These are phyloP conservation scores for Molossus alvarezi DNA, from an alignment of 2,797 vertebrate species.

Conservation along the genomic window DNA sequence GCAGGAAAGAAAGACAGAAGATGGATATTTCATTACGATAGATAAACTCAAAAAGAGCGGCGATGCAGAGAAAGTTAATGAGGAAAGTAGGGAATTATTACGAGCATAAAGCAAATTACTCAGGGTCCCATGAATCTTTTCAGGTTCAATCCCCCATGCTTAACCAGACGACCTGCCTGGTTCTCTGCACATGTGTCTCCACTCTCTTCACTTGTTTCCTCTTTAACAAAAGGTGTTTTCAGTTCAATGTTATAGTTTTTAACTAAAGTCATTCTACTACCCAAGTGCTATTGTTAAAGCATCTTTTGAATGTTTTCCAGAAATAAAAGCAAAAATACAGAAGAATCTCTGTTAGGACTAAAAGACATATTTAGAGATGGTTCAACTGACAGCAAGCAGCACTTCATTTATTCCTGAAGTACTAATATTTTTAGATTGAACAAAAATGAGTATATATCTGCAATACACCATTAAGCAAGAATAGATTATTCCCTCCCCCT, in stretches of 20 bases:
- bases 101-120: conserved; percentile 74
- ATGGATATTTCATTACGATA: conserved; percentile 82
- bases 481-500: background rate
- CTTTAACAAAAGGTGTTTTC: conserved; percentile 49
- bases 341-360: background rate
- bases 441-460: background rate
- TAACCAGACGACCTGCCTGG: conserved; percentile 66
- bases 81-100: conserved; percentile 74
- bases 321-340: conserved; percentile 20
- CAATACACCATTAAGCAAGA: background rate
- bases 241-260: background rate
- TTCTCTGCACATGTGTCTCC: background rate
- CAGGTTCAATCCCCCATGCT: conserved; percentile 73
- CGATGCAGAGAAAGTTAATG: conserved; percentile 81
- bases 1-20: conserved; percentile 61
- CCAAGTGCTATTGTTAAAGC: conserved; percentile 10
- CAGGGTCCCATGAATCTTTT: conserved; percentile 74
- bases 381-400: background rate
- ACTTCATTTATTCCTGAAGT: background rate
- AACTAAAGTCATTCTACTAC: background rate
- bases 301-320: background rate
- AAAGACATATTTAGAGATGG: background rate
- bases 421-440: conserved; percentile 24
- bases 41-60: conserved; percentile 77
- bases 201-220: conserved; percentile 42